Evolutionary conservation across 2,797 vertebrate species (phyloP), one percentile per base, ranked within the genome.

Genomic region (Acanthurus tractus): DNA sequence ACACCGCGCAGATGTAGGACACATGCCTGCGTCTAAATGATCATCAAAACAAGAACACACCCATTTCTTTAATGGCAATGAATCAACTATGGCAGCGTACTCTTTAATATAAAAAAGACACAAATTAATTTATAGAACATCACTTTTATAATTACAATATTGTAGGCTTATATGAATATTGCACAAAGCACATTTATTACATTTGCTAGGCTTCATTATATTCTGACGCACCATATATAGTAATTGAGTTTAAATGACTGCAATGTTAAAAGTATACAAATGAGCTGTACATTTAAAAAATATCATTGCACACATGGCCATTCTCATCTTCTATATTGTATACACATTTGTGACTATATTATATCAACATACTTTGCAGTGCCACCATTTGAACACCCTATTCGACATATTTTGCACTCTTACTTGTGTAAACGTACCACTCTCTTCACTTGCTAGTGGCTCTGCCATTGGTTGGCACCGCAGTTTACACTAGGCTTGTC

Each of bases 1-100:
- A 89, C 91, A 93, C 90, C 90, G 40, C 65, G 25, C 58, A 80
- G 66, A 92, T 86, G 74, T 91, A 81, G 90, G 74, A 22, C 81
- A 81, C 79, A 81, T 71, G 71, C 23, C 58, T 17, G 18, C 1
- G 48, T 53, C 66, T 45, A 59, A 67, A 63, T 44, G 34, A 13
- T 1, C 5, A 38, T 20, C 12, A 38, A 54, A 22, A 20, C n/a
- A 14, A 52, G 2, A 48, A 12, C 6, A 48, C 52, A 18, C 7
- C 40, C 2, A 0, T 18, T 1, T 46, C 3, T 63, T 15, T 18
- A 29, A 61, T 38, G 8, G n/a, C 6, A 14, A 4, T 11, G 25
- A 1, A 25, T 20, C 15, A 2, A 14, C 15, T 42, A 1, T 23
- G n/a, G 9, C 56, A 20, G 11, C 36, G 45, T 17, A 6, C 10